These are phyloP conservation scores for Thymelicus acteon DNA, from an alignment of 2,888 invertebrate genomes.

Conservation along the genomic window DNA sequence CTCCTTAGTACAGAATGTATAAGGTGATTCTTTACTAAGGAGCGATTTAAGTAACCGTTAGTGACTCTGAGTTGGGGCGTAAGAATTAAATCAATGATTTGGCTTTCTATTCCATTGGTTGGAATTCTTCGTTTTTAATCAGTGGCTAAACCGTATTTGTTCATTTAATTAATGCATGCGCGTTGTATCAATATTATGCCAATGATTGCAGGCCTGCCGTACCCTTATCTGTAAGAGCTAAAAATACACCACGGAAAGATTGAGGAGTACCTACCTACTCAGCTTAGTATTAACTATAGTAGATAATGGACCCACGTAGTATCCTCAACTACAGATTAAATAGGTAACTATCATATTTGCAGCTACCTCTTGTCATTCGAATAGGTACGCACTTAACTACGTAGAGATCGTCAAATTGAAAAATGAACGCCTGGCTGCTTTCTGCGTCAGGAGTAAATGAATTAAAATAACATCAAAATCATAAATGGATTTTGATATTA, in stretches of 20 bases:
- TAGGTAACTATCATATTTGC: not conserved
- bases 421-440: too few species aligned
- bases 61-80: too few species aligned
- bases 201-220: slow-evolving; percentile 31
- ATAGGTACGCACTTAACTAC: not conserved
- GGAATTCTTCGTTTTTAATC: slow-evolving; percentile 10
- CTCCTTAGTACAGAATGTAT: too few species aligned
- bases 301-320: slow-evolving; percentile 33
- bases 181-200: slow-evolving; percentile 35
- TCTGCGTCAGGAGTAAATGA: too few species aligned
- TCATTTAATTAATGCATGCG: slow-evolving; percentile 31
- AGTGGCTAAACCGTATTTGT: slow-evolving; percentile 10
- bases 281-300: slow-evolving; percentile 31
- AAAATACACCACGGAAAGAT: slow-evolving; percentile 45
- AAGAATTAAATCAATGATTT: not conserved
- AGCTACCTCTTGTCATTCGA: too few species aligned
- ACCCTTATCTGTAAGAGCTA: slow-evolving; percentile 39
- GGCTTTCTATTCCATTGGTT: not conserved
- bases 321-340: slow-evolving; percentile 15
- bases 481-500: too few species aligned
- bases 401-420: too few species aligned
- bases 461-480: too few species aligned
- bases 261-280: slow-evolving; percentile 18
- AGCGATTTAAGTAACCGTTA: too few species aligned
- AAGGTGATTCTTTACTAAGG: too few species aligned